Percentiles rank a stretch among this genome's conserved stretches.
Evolutionary conservation across 2,113 vertebrate genomes (phyloP).

Genomic region (Pimephales promelas): DNA sequence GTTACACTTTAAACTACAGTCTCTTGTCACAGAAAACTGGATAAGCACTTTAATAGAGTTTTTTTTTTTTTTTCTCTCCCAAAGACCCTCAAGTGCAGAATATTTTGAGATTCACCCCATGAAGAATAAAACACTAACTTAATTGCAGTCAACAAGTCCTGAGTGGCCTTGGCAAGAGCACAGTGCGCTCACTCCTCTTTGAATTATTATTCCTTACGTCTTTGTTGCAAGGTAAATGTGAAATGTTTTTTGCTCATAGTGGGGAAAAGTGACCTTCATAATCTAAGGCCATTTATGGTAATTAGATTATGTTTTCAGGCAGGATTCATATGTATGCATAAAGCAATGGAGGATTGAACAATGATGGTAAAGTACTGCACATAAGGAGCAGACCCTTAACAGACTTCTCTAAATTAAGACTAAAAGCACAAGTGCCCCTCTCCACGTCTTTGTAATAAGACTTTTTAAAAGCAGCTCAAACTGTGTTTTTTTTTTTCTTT

Average conservation of each 20-base stretch:
- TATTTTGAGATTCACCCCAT: constrained; percentile 27
- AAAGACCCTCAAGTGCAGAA: constrained; percentile 22
- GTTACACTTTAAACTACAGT: background rate
- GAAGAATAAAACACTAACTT: constrained; percentile 45
- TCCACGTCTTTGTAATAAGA: constrained; percentile 76
- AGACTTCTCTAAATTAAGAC: constrained; percentile 86
- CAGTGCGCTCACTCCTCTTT: constrained; percentile 9
- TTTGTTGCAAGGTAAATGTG: constrained; percentile 52
- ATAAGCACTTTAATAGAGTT: constrained; percentile 34
- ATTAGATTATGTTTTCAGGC: constrained; percentile 91
- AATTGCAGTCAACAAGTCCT: constrained; percentile 41
- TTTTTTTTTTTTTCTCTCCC: background rate
- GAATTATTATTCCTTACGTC: constrained; percentile 50
- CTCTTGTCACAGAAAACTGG: background rate
- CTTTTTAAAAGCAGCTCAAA: constrained; percentile 80
- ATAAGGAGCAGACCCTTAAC: constrained; percentile 80
- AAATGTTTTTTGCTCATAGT: constrained; percentile 75
- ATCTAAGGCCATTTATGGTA: constrained; percentile 92
- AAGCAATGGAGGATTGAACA: constrained; percentile 83
- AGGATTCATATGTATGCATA: constrained; percentile 89
- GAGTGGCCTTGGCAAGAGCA: constrained; percentile 47
- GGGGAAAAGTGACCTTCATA: constrained; percentile 84
- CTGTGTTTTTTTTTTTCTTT: constrained; percentile 65
- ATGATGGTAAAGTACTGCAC: constrained; percentile 81
- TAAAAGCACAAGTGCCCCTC: constrained; percentile 75